Evolutionary conservation across 1,140 invertebrate genomes (phyloP), one percentile per base, ranked within the genome.

Genomic region (Idris sp.): DNA sequence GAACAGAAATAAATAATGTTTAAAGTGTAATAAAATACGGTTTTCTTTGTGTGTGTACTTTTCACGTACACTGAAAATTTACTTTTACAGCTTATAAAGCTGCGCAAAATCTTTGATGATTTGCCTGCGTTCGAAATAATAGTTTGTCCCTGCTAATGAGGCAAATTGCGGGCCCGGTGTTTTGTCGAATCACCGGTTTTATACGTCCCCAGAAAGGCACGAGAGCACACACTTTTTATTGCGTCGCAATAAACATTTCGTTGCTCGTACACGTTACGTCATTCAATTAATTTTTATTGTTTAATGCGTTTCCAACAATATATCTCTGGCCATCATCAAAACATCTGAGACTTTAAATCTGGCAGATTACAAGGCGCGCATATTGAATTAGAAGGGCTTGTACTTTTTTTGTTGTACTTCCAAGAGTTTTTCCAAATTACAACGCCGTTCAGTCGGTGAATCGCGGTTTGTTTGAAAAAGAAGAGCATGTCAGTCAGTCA

Each of bases 401-500:
- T 54, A 41, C 28, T 68, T 38, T 26, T 62, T 61, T 49, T 41
- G 18, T n/a, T n/a, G n/a, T n/a, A n/a, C n/a, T n/a, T n/a, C n/a
- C 43, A 56, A 13, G 25, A 26, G 48, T 58, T 72, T 72, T 64
- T 64, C 46, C 46, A 58, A 65, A 59, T 65, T 61, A 67, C 25
- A 19, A 33, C 61, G 54, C 46, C 25, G 40, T 61, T 74, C 48
- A 59, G 40, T 67, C 61, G 40, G 38, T 79, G 79, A 76, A 81
- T 78, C 65, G 73, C 43, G 61, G 69, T 76, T 73, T 59, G 62
- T 18, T 78, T 64, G 74, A 79, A 79, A 76, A 78, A 76, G 74
- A 74, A 77, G 79, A 80, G 71, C 79, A 80, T 81, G 78, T 75
- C 81, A 83, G 79, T 83, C 82, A 79, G 78, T 85, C 84, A 82